Base-by-base conservation (phyloP, 2,797 vertebrate species). In the Monodelphis domestica region DNA sequence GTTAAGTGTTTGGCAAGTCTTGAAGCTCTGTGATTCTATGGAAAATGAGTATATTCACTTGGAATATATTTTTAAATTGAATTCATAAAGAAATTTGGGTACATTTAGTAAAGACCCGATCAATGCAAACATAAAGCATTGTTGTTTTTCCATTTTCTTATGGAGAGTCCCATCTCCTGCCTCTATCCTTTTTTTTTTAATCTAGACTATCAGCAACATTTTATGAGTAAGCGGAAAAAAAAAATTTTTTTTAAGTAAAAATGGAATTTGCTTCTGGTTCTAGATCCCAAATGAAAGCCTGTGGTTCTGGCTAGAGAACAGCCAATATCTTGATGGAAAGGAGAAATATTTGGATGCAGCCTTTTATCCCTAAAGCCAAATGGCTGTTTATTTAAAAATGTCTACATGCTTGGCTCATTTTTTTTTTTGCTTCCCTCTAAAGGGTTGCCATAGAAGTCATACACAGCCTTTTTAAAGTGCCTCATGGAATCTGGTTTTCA, bases 311-410 rank as follows among this genome's bases (percentile, higher is more conserved):
- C 92, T 84, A 59, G 3, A 92, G 6, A 7, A 24, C 54, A 17
- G 10, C 90, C 90, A 45, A 91, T 33, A 94, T 90, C 45, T 91
- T 54, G 78, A 93, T 70, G 50, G 24, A 95, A 59, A n/a, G 0
- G 33, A 89, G 54, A 30, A 70, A 91, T 90, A 38, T 14, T n/a
- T 88, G 1, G 56, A 26, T n/a, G 10, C 53, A n/a, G 45, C 26
- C 38, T 30, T 93, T 90, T 90, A 59, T 56, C 24, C 45, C 56
- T 90, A 89, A 92, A 57, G 12, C 14, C 70, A 70, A 14, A 87
- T 15, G 57, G 14, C 14, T 63, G 29, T 21, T 0, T 87, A 28
- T 91, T 33, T 84, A 88, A 10, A 53, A 92, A 70, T 84, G 12
- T 29, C 38, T 24, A 51, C 52, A n/a, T 11, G 30, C 54, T 38